These are phyloP conservation scores for human DNA, from an alignment of 2,113 vertebrate genomes.

Conservation along the genomic window DNA sequence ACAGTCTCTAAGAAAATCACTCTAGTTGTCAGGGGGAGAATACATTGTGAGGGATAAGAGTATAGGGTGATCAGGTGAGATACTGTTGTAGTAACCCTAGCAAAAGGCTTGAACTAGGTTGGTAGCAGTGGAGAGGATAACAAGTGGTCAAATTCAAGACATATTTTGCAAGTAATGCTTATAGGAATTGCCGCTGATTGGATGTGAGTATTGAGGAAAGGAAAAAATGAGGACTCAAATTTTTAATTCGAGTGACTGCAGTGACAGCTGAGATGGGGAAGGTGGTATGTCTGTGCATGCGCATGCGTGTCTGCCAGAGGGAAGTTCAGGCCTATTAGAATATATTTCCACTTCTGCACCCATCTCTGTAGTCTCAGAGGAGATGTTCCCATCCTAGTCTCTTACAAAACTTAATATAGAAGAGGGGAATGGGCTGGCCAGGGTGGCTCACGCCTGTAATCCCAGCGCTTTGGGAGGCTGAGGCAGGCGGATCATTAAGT, in stretches of 20 bases:
- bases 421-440: neutral
- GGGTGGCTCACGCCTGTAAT: too few relatives aligned
- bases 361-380: neutral
- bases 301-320: fast-evolving
- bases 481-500: too few relatives aligned
- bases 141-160: neutral
- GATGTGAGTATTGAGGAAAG: neutral
- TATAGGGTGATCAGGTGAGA: neutral
- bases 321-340: neutral
- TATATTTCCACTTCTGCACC: neutral
- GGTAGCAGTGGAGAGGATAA: neutral
- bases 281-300: too few relatives aligned
- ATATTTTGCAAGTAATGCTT: neutral
- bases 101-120: neutral
- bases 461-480: too few relatives aligned
- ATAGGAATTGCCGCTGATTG: neutral
- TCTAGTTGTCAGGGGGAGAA: neutral
- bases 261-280: neutral
- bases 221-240: neutral
- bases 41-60: neutral
- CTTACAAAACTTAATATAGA: neutral
- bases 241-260: neutral
- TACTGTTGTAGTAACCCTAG: neutral
- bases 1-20: neutral
- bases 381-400: neutral